These are phyloP conservation scores for Amiota communis DNA, from an alignment of 2,888 invertebrate genomes.

Conservation along the genomic window DNA sequence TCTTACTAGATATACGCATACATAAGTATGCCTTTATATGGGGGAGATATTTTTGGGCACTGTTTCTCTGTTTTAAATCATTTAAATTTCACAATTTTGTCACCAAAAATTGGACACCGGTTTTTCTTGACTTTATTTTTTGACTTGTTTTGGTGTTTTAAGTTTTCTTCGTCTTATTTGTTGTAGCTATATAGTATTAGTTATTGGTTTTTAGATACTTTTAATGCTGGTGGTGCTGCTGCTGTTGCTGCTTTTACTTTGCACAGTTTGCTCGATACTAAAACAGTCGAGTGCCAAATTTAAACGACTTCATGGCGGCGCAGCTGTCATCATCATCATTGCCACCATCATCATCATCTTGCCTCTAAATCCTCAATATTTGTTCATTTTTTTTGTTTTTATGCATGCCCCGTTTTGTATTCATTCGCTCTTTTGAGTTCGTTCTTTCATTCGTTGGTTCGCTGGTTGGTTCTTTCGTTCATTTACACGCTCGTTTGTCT, in stretches of 20 bases:
- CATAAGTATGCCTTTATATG: too few species aligned
- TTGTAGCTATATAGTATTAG: constrained; percentile 11
- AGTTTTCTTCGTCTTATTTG: background rate
- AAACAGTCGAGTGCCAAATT: constrained; percentile 43
- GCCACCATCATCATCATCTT: too few species aligned
- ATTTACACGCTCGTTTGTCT: too few species aligned
- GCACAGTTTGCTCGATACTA: constrained; percentile 63
- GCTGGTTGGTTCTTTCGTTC: constrained; percentile 37
- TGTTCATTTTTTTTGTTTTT: too few species aligned
- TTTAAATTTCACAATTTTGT: constrained; percentile 26
- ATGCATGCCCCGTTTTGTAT: too few species aligned
- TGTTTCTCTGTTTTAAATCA: too few species aligned
- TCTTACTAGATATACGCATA: background rate
- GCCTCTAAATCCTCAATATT: too few species aligned
- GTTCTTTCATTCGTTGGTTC: background rate
- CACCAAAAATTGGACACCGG: constrained; percentile 42
- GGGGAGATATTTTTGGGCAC: too few species aligned
- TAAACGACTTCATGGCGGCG: constrained; percentile 34
- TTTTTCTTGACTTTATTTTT: background rate
- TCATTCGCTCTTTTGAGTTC: background rate
- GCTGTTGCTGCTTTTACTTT: constrained; percentile 48
- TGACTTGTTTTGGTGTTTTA: constrained; percentile 29
- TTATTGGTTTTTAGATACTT: constrained; percentile 13
- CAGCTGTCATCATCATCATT: background rate
- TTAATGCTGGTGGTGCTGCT: constrained; percentile 4